Base-by-base conservation (phyloP, 2,797 vertebrate genomes). In the Stomatorhinus walkeri region DNA sequence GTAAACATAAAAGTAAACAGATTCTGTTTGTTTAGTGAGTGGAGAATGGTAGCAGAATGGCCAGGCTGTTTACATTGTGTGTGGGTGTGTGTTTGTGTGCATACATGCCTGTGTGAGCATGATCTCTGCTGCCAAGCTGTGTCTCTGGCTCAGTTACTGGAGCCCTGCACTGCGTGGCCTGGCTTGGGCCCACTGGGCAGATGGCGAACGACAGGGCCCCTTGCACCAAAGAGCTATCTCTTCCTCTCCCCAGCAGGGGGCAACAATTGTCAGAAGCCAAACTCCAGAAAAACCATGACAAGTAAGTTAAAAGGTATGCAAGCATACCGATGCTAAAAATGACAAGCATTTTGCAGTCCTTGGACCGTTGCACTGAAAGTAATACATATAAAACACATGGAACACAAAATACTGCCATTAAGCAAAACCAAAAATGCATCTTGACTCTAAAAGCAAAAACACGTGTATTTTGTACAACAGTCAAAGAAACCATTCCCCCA, bases 141-240 rank as follows among this genome's bases (percentile, higher is more conserved):
- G 88, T 90, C 91, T 89, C 90, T 94, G 92, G 88, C 86, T 83
- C 83, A 89, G 24, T 88, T 68, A 68, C 90, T 91, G 88, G 85
- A 91, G 89, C 93, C 91, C 52, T 6, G 90, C 91, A 64, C 91
- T 81, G 54, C 9, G 43, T 8, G 59, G 81, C 56, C 84, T 9
- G 48, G 54, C 43, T n/a, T 4, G 40, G 88, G 84, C 61, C 48
- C 49, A 43, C 90, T 90, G 92, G 90, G 93, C 95, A 95, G 94
- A 95, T 95, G 95, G 95, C 22, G 87, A 95, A 88, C 95, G 93
- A 90, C 94, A 92, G 94, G 94, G 92, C 92, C 81, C 89, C 90
- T 87, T 91, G 90, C 93, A 90, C 89, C 89, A 90, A 85, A 92
- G 89, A 1, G 14, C 88, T 64, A 72, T 91, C 92, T 89, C 94